These are phyloP conservation scores for Raphicerus campestris DNA, from an alignment of 2,113 vertebrate genomes.

Conservation along the genomic window DNA sequence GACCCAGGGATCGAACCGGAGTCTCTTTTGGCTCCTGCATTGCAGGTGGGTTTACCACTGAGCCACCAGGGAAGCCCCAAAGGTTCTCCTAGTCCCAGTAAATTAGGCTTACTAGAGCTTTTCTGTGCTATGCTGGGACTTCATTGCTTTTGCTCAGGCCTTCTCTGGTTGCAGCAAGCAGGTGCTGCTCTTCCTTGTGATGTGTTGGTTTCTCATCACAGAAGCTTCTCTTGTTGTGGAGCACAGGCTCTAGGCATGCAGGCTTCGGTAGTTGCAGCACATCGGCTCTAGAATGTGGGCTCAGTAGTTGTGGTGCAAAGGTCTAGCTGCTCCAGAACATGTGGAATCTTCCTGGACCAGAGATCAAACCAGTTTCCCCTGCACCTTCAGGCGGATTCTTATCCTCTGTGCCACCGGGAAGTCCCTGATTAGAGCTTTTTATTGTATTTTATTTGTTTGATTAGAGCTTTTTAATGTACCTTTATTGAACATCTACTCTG, in stretches of 20 bases:
- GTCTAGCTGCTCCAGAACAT: not conserved
- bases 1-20: not conserved
- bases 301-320: not conserved
- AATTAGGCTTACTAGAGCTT: not conserved
- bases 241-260: not conserved
- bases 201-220: not conserved
- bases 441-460: too few species aligned
- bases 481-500: not conserved
- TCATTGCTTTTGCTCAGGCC: not conserved
- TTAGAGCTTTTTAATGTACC: not conserved
- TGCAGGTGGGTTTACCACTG: not conserved
- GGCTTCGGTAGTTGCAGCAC: not conserved
- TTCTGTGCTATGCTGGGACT: not conserved
- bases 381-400: not conserved
- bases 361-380: not conserved
- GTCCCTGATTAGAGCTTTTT: not conserved
- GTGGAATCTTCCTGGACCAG: not conserved
- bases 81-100: not conserved
- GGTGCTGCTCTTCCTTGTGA: not conserved
- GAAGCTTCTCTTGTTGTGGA: not conserved
- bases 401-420: not conserved
- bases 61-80: not conserved
- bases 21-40: not conserved
- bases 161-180: not conserved
- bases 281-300: not conserved